These are phyloP conservation scores for Solenodon paradoxus DNA, from an alignment of 2,113 vertebrate species.

Conservation along the genomic window DNA sequence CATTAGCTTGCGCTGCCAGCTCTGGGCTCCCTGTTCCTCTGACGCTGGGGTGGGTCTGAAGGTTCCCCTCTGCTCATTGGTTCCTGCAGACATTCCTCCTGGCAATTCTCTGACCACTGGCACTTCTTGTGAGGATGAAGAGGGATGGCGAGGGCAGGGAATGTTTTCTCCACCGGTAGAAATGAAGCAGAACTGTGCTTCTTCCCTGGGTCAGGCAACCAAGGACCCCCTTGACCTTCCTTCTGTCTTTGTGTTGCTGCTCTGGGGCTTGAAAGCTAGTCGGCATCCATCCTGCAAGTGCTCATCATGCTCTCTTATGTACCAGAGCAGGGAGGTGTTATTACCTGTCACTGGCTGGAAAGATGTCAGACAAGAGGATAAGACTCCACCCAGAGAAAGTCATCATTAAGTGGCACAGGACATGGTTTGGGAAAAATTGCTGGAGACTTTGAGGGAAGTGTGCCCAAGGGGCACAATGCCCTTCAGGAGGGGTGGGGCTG, in stretches of 20 bases:
- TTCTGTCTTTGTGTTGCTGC: background rate
- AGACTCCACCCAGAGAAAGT: background rate
- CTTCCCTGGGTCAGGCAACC: background rate
- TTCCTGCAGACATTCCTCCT: background rate
- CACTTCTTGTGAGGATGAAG: background rate
- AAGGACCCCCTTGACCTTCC: background rate
- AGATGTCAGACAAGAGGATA: background rate
- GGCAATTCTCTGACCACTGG: background rate
- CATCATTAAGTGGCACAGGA: background rate
- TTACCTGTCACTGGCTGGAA: background rate
- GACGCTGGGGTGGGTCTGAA: no score
- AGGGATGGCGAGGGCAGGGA: background rate
- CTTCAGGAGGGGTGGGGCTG: background rate
- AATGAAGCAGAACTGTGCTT: background rate
- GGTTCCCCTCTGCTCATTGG: background rate
- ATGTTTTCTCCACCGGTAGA: background rate
- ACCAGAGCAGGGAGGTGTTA: background rate
- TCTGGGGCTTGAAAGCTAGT: background rate
- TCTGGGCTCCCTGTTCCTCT: background rate
- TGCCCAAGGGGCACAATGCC: background rate
- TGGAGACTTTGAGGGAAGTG: background rate
- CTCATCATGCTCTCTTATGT: background rate
- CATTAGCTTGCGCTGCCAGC: background rate
- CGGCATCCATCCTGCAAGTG: background rate
- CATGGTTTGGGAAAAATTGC: background rate